Conservation (phyloP, 2,797 vertebrate genomes). For the Sebastes steindachneri region DNA sequence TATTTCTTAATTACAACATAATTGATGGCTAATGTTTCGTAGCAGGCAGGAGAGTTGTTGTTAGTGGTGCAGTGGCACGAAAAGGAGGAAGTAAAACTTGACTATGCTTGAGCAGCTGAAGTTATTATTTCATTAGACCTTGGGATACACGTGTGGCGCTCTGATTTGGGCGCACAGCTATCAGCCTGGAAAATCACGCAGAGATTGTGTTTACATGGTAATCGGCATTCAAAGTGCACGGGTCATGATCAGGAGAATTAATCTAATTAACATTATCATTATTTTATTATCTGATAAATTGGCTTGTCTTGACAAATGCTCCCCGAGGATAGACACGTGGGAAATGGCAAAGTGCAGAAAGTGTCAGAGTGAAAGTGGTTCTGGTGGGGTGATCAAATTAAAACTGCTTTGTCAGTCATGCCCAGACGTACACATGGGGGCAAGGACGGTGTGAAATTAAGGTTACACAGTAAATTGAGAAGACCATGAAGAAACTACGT, state of each 20-base stretch:
- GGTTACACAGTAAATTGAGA: slow-evolving; percentile 1
- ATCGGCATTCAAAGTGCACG: slow-evolving; percentile 73
- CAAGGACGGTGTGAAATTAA: slow-evolving; percentile 35
- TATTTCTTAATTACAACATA: slow-evolving; percentile 80
- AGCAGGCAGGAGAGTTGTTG: slow-evolving; percentile 63
- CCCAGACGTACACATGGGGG: slow-evolving; percentile 14
- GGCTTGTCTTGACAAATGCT: slow-evolving; percentile 69
- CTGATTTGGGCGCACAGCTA: slow-evolving; percentile 48
- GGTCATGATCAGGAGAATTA: slow-evolving; percentile 77
- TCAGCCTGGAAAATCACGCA: slow-evolving; percentile 65
- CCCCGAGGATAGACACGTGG: slow-evolving; percentile 57
- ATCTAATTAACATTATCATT: slow-evolving; percentile 81
- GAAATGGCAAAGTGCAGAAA: slow-evolving; percentile 42
- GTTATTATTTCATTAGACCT: slow-evolving; percentile 72
- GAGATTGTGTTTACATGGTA: slow-evolving; percentile 73
- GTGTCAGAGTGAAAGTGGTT: slow-evolving; percentile 40
- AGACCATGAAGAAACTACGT: neutral
- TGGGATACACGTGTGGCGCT: slow-evolving; percentile 47
- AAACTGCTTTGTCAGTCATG: slow-evolving; percentile 49
- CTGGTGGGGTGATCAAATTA: slow-evolving; percentile 62
- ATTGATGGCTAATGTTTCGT: slow-evolving; percentile 78
- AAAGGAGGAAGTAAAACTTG: slow-evolving; percentile 59
- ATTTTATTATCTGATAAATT: slow-evolving; percentile 78
- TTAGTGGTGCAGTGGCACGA: slow-evolving; percentile 55
- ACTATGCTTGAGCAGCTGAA: slow-evolving; percentile 70